Base-by-base conservation (phyloP, 1,140 invertebrate species). In the Neodiprion lecontei region DNA sequence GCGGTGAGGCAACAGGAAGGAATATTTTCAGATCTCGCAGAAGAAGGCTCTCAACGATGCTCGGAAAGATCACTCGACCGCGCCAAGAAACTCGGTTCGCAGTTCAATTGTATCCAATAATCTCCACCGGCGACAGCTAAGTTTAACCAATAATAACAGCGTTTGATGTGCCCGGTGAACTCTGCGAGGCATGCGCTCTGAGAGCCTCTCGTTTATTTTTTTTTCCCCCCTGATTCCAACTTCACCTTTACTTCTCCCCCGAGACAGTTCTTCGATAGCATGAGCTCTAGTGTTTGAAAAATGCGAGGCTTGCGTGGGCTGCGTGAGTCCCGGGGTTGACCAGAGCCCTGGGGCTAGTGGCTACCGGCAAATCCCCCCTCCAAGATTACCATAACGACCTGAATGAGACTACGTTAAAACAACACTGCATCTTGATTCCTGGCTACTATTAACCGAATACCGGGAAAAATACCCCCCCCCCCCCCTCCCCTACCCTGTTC, bases 241-340 rank as follows among this genome's bases (percentile, higher is more conserved):
- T 12, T 14, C 53, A 40, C 53, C 53, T 8, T 9, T 61, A 17
- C 11, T 61, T 14, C n/a, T 17, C 11, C 53, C 53, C 4, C 9
- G 53, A 61, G n/a, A 4, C n/a, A 12, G 53, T 12, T 61, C n/a
- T 40, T 40, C 28, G 28, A 40, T 40, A 40, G 28, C 28, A 40
- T 5, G 28, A 40, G 28, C 28, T 40, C 1, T 5, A 40, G 28
- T 40, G 28, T 40, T 40, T 61, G 53, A 61, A 61, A 61, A 61
- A 61, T 61, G 53, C 53, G 53, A 61, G 53, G 3, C 53, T 61
- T 61, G 53, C 53, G 53, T 61, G 53, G 53, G 53, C 53, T 61
- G 53, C 53, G 53, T 61, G 53, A 61, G 53, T 40, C 28, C 28
- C 53, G n/a, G 11, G 11, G 53, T 17, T 17, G 53, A 61, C 53